Conservation (phyloP, 2,797 vertebrate species). For the Pelobates cultripes region DNA sequence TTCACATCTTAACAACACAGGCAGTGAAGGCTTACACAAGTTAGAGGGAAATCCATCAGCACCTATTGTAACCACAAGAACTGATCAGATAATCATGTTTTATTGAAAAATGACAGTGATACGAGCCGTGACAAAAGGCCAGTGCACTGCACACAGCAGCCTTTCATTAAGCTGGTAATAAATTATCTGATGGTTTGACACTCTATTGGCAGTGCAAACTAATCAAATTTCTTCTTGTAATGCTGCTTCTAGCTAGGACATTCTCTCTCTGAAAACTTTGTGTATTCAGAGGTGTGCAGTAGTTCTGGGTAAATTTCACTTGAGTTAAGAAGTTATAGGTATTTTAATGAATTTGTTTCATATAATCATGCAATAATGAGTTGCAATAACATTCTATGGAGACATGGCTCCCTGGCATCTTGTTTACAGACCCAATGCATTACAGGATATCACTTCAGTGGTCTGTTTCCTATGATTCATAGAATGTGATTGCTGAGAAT, state of each 20-base stretch:
- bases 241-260: neutral
- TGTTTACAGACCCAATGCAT: no score
- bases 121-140: conserved; percentile 21
- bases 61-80: conserved; percentile 29
- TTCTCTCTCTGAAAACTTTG: no score
- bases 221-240: neutral
- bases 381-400: no score
- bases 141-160: conserved; percentile 22
- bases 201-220: conserved; percentile 11
- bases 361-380: no score
- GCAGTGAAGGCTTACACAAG: neutral
- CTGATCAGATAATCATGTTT: conserved; percentile 40
- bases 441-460: no score
- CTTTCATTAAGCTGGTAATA: conserved; percentile 26
- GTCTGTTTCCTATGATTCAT: no score
- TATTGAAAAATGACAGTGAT: conserved; percentile 27
- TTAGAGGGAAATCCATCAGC: conserved; percentile 10
- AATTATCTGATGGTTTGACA: conserved; percentile 26
- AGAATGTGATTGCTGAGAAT: no score
- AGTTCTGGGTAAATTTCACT: no score
- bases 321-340: no score
- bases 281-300: no score
- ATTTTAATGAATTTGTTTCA: no score
- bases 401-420: no score
- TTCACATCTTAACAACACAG: conserved; percentile 32